A percentile compares a stretch with the other conserved stretches of the same genome.
phyloP scores from a whole-genome alignment of 92 coral and sea anemone genomes.

The Pocillopora grandis region DNA sequence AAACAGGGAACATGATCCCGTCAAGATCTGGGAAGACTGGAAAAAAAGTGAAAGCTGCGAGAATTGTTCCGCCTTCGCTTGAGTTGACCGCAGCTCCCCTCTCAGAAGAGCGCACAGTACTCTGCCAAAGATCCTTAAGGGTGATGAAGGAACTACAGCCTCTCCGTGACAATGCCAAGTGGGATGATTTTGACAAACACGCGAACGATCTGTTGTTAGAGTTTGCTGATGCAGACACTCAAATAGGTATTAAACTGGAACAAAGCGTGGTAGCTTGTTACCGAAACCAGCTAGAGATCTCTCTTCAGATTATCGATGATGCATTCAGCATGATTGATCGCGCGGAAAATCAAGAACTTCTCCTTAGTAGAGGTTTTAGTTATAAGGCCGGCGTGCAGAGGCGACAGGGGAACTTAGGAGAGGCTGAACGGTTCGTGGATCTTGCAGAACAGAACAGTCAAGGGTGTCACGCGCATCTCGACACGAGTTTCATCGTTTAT shows the following conservation, averaged over 20 bases:
- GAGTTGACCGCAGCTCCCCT: conserved; percentile 30
- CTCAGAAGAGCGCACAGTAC: conserved; percentile 22
- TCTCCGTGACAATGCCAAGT: conserved; percentile 68
- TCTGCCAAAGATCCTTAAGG: conserved; percentile 30
- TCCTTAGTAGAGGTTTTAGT: conserved; percentile 46
- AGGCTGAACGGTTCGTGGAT: conserved; percentile 41
- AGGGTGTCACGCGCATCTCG: conserved; percentile 42
- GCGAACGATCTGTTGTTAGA: conserved; percentile 23
- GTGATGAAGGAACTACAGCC: conserved; percentile 66
- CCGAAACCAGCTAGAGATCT: conserved; percentile 41
- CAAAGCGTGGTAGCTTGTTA: conserved; percentile 65
- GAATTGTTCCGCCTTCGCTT: conserved; percentile 3
- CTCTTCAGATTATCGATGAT: conserved; percentile 43
- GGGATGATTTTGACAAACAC: conserved; percentile 47
- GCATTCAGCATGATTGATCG: conserved; percentile 16
- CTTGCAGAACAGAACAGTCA: conserved; percentile 52
- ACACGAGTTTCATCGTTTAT: conserved; percentile 56
- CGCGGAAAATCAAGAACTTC: conserved; percentile 22
- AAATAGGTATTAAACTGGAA: conserved; percentile 56
- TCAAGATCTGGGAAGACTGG: neutral
- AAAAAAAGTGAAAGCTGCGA: neutral
- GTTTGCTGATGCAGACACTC: conserved; percentile 44
- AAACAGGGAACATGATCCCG: conserved; percentile 17
- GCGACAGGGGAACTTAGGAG: conserved; percentile 57
- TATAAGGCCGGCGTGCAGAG: conserved; percentile 67